These are phyloP conservation scores for Iselma pallidipennis DNA, from an alignment of 2,888 invertebrate species.

Conservation along the genomic window DNA sequence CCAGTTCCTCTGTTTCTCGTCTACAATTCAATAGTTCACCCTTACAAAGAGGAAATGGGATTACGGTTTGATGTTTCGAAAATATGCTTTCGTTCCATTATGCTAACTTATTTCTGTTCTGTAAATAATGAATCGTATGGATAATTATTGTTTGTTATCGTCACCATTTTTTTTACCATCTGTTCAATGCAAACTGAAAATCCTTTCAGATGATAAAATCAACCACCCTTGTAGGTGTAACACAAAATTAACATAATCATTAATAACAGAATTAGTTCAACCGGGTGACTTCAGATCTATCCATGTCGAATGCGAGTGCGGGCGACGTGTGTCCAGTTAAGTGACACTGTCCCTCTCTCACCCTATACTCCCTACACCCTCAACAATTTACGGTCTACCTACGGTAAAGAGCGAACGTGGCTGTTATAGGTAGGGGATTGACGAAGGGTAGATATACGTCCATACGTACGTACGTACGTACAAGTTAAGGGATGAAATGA, in stretches of 20 bases:
- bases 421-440: constrained; percentile 14
- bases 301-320: constrained; percentile 36
- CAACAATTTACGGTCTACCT: constrained; percentile 23
- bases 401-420: constrained; percentile 30
- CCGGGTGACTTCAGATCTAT: constrained; percentile 15
- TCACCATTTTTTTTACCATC: background rate
- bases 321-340: constrained; percentile 45
- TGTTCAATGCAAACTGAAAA: background rate
- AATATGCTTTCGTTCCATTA: constrained; percentile 48
- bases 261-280: constrained; percentile 32
- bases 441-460: constrained; percentile 17
- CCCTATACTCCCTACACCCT: constrained; percentile 1
- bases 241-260: constrained; percentile 34
- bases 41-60: constrained; percentile 41
- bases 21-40: background rate
- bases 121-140: background rate
- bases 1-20: constrained; percentile 20
- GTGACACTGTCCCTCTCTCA: constrained; percentile 36
- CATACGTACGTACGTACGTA: background rate
- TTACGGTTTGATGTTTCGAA: constrained; percentile 48
- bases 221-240: constrained; percentile 27
- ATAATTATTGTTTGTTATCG: background rate
- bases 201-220: background rate
- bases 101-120: constrained; percentile 43
- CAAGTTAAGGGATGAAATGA: constrained; percentile 24